phyloP scores from a whole-genome alignment of 2,888 invertebrate species.

The Antheraea assamensis region DNA sequence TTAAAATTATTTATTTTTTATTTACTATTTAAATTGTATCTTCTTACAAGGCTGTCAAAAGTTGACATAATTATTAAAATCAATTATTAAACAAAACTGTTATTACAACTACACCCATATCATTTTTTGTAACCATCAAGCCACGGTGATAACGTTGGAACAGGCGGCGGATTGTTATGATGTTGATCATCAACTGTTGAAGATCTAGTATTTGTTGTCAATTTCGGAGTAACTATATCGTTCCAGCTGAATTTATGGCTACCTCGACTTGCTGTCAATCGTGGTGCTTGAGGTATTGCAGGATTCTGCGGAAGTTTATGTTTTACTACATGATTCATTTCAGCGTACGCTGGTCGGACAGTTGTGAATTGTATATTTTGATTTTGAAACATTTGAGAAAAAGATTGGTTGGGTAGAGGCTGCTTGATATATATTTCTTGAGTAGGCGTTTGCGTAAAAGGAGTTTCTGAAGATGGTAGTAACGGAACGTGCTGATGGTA shows the following conservation, averaged over 20 bases:
- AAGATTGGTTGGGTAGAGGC: not conserved
- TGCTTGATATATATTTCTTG: not conserved
- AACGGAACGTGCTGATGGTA: not conserved
- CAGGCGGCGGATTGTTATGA: constrained; percentile 38
- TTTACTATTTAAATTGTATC: too few species aligned
- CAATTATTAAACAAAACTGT: not conserved
- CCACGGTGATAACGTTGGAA: constrained; percentile 58
- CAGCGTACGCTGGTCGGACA: not conserved
- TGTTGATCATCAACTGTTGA: constrained; percentile 17
- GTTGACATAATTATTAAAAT: not conserved
- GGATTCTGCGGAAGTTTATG: not conserved
- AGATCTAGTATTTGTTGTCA: not conserved
- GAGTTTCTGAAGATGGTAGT: not conserved
- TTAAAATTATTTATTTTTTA: too few species aligned
- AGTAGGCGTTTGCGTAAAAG: not conserved
- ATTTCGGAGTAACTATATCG: not conserved
- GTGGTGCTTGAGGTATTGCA: not conserved
- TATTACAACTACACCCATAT: not conserved
- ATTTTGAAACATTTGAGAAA: not conserved
- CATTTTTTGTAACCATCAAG: constrained; percentile 53
- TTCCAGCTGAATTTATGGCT: not conserved
- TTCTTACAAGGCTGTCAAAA: not conserved
- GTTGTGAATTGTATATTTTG: not conserved
- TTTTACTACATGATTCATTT: not conserved
- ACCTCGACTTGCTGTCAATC: not conserved